Conservation (phyloP, 2,113 vertebrate genomes). For the Neomonachus schauinslandi region DNA sequence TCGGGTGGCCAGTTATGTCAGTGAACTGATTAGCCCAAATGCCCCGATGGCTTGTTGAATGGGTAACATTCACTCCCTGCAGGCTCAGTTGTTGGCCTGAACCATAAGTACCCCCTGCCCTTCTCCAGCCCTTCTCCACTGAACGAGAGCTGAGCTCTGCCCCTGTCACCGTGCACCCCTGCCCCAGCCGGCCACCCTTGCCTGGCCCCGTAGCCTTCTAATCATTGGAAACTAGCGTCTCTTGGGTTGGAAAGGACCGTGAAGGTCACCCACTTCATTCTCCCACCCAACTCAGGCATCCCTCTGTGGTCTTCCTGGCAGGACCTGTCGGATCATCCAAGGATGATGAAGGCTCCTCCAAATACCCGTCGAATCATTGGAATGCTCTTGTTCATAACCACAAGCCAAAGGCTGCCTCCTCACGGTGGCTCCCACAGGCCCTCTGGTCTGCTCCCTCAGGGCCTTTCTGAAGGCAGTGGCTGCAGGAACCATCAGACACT, state of each 20-base stretch:
- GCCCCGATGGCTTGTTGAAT: neutral
- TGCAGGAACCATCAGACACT: neutral
- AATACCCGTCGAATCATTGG: no score
- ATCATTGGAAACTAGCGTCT: neutral
- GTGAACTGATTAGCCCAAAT: neutral
- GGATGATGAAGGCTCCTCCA: neutral
- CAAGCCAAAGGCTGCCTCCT: neutral
- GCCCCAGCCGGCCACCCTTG: neutral
- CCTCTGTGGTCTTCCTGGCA: neutral
- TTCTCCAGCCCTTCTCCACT: neutral
- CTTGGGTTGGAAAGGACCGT: neutral
- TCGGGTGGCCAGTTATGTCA: neutral
- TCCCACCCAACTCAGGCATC: neutral
- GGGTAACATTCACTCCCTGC: neutral
- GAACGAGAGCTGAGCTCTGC: neutral
- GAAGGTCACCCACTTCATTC: neutral
- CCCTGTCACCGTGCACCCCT: neutral
- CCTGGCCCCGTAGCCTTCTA: neutral
- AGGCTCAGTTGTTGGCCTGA: neutral
- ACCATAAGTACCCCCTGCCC: neutral
- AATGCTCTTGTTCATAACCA: neutral
- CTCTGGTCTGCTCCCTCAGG: neutral
- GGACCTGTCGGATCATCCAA: neutral
- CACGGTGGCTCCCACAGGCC: neutral
- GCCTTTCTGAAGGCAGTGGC: neutral